Base-by-base conservation (phyloP, 2,113 vertebrate species). In the Oreotrochilus melanogaster region DNA sequence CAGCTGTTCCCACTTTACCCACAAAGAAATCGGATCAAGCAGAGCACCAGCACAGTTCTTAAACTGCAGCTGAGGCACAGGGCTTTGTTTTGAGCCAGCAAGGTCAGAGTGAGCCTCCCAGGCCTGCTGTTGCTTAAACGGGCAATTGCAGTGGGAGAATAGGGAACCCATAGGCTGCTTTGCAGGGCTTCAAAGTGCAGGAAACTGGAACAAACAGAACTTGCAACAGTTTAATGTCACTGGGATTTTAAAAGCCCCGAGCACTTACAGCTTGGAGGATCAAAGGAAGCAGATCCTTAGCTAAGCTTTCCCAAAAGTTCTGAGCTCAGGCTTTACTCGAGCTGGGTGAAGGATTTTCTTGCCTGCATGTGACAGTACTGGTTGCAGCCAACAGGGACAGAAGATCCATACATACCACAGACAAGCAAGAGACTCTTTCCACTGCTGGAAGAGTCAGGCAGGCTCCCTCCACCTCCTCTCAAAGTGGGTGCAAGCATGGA, bases 1-100 rank as follows among this genome's bases (percentile, higher is more conserved):
- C 78, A 89, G 71, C 78, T 93, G 73, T 18, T 89, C 82, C 21
- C 81, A 58, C 54, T 83, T 45, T 9, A 79, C 50, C n/a, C 75
- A 91, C 42, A 78, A 71, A 87, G 33, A 25, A 74, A 17, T 4
- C 47, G 54, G 33, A 70, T 24, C 30, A 70, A 70, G 62, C 74
- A 76, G 42, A 88, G 62, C 2, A 6, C 43, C 25, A 71, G 45
- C 1, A 2, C 23, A 43, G 45, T 15, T 75, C 37, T 79, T 54
- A 87, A 84, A 37, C 14, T 3, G 0, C 54, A 90, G 54, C 27
- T 6, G 16, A 90, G 22, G 16, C 11, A 0, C n/a, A 79, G 62
- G 3, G 18, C 53, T 88, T 89, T 61, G 54, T 61, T 88, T 54
- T 22, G 58, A 81, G 50, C 19, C 48, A 53, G 45, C 71, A 93